phyloP scores from a whole-genome alignment of 1,140 invertebrate species.

The Diabrotica virgifera region DNA sequence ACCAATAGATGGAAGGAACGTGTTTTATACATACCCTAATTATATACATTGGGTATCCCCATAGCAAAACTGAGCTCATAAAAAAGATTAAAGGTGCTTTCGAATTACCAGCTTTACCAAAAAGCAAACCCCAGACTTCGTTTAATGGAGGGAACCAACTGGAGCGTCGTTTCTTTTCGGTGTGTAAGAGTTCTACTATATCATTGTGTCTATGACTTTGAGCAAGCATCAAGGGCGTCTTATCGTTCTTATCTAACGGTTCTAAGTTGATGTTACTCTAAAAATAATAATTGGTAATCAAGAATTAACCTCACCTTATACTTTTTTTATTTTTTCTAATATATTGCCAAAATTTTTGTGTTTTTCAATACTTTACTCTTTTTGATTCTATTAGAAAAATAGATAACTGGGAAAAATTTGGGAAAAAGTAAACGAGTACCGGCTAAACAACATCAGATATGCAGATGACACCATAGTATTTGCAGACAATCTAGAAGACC shows the following conservation, averaged over 20 bases:
- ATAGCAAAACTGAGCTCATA: constrained; percentile 77
- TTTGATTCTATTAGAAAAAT: too few relatives aligned
- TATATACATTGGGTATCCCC: constrained; percentile 92
- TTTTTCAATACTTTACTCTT: too few relatives aligned
- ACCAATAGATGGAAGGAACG: neutral
- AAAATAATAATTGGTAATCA: constrained; percentile 30
- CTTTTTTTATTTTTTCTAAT: too few relatives aligned
- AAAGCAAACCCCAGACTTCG: constrained; percentile 85
- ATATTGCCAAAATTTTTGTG: too few relatives aligned
- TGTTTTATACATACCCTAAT: constrained; percentile 61
- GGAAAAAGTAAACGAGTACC: too few relatives aligned
- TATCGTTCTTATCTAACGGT: constrained; percentile 85
- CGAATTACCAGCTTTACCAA: constrained; percentile 84
- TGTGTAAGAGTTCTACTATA: constrained; percentile 75
- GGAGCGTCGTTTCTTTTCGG: constrained; percentile 74
- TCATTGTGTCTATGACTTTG: constrained; percentile 82
- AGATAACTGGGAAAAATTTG: too few relatives aligned
- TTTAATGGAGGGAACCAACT: constrained; percentile 83
- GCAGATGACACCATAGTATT: too few relatives aligned
- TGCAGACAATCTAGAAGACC: too few relatives aligned
- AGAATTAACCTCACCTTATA: neutral
- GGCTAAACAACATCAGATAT: too few relatives aligned
- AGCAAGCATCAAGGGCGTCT: constrained; percentile 84
- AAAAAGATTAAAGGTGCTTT: constrained; percentile 86
- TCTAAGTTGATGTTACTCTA: constrained; percentile 81